Evolutionary conservation across 2,888 invertebrate species (phyloP), one percentile per base, ranked within the genome.

Genomic region (Ypsolopha sequella): DNA sequence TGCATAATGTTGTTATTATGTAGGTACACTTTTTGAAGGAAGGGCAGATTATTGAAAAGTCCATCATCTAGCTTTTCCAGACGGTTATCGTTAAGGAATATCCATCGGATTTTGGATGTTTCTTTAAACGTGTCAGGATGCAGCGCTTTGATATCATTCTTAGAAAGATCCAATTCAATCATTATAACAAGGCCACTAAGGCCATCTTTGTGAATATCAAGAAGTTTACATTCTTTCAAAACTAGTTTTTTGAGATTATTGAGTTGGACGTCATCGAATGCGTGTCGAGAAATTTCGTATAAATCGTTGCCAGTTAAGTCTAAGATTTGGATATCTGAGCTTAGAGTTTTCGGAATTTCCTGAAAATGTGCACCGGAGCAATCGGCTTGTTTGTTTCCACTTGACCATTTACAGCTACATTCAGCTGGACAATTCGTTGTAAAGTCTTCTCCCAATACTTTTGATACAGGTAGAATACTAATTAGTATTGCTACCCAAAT

Each of bases 401-500:
- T 91, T 35, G 91, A 91, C 96, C 96, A 96, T 57, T 92, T 91
- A 73, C 96, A 96, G 65, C 91, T 91, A 82, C 96, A 96, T 52
- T 86, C 85, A 57, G 86, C 70, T 8, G 90, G 89, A 72, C 93
- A 93, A 67, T 89, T 88, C 36, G 82, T 84, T 51, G 88, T 87
- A 73, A 90, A 90, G 62, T 88, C 87, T 14, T 78, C 79, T 48
- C 72, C 68, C 45, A 77, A 65, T 8, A 76, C 67, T 24, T 68
- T 48, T 14, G 44, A 41, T 13, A 51, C 65, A 43, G 76, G 57
- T 51, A 71, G 60, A 52, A 79, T 53, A 57, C 65, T 67, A 33
- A 80, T 55, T 39, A 76, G 55, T 54, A 77, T 55, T 13, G 73
- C 60, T 55, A 61, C 59, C 61, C 64, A 70, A 52, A 77, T 63